A percentile compares a stretch with the other conserved stretches of the same genome.
phyloP scores from a whole-genome alignment of 53 echinoderm and acorn worm genomes.

The Luidia sarsii region DNA sequence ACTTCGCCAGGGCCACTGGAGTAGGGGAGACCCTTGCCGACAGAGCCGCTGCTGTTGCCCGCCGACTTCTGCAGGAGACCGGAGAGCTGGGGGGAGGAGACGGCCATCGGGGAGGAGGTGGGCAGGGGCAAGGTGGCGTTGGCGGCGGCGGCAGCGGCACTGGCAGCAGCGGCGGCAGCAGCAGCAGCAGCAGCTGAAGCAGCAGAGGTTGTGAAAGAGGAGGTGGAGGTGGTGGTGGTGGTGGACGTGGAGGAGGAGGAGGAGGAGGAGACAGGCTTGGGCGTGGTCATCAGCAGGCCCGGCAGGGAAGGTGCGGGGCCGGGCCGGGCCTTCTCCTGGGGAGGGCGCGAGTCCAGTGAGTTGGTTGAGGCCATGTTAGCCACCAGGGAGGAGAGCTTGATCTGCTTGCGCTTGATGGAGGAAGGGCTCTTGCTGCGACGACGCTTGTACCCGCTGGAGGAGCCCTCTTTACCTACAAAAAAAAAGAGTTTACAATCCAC shows the following conservation, averaged over 20 bases:
- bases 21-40: slow-evolving; percentile 1
- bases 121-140: not conserved
- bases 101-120: slow-evolving; percentile 45
- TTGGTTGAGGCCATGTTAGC: slow-evolving; percentile 47
- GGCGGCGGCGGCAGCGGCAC: slow-evolving; percentile 17
- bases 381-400: slow-evolving; percentile 70
- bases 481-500: too few species aligned
- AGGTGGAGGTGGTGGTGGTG: slow-evolving; percentile 19
- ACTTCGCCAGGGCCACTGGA: not conserved
- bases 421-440: slow-evolving; percentile 66
- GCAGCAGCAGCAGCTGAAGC: too few species aligned
- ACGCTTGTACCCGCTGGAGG: slow-evolving; percentile 47
- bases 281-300: not conserved
- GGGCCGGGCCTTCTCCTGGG: not conserved
- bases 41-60: not conserved
- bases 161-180: too few species aligned
- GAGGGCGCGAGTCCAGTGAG: not conserved
- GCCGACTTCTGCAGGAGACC: slow-evolving; percentile 36
- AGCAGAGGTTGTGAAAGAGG: too few species aligned
- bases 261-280: not conserved
- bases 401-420: slow-evolving; percentile 66
- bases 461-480: slow-evolving; percentile 5
- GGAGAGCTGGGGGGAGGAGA: slow-evolving; percentile 32
- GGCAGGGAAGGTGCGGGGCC: not conserved
- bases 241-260: not conserved